Conservation (phyloP, 37 sponge, comb jelly and placozoan species). For the Eunapius fragilis region DNA sequence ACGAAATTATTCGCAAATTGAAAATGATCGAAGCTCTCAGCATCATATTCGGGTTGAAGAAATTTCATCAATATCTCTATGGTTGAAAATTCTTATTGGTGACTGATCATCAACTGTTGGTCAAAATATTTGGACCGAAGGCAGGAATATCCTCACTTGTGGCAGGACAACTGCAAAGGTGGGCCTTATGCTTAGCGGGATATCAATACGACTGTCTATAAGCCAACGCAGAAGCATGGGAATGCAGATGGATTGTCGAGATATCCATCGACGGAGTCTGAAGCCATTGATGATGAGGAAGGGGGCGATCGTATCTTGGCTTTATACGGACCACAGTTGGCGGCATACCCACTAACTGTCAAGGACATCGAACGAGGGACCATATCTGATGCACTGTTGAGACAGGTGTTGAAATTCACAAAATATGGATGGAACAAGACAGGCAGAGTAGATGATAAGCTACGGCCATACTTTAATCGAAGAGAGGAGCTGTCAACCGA, state of each 20-base stretch:
- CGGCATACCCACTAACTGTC: constrained; percentile 4
- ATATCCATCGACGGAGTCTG: constrained; percentile 8
- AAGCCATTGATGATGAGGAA: not conserved
- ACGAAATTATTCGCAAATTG: constrained; percentile 53
- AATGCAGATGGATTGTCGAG: constrained; percentile 62
- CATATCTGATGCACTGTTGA: constrained; percentile 27
- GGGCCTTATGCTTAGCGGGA: constrained; percentile 37
- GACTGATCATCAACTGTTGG: constrained; percentile 36
- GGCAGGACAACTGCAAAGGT: constrained; percentile 41
- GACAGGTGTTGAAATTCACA: constrained; percentile 30
- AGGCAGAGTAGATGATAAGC: not conserved
- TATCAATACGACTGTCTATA: constrained; percentile 35
- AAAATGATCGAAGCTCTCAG: constrained; percentile 35
- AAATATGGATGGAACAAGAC: constrained; percentile 5
- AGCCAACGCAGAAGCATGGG: constrained; percentile 42
- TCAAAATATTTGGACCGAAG: not conserved
- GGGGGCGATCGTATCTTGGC: not conserved
- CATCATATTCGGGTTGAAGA: constrained; percentile 39
- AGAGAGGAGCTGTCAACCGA: not conserved
- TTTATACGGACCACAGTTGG: not conserved
- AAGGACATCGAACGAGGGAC: not conserved
- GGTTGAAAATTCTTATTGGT: constrained; percentile 42
- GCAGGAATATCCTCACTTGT: constrained; percentile 29
- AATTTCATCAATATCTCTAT: constrained; percentile 51
- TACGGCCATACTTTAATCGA: not conserved